Evolutionary conservation across 92 coral and sea anemone genomes (phyloP).

Genomic region (Anthopleura xanthogrammica): DNA sequence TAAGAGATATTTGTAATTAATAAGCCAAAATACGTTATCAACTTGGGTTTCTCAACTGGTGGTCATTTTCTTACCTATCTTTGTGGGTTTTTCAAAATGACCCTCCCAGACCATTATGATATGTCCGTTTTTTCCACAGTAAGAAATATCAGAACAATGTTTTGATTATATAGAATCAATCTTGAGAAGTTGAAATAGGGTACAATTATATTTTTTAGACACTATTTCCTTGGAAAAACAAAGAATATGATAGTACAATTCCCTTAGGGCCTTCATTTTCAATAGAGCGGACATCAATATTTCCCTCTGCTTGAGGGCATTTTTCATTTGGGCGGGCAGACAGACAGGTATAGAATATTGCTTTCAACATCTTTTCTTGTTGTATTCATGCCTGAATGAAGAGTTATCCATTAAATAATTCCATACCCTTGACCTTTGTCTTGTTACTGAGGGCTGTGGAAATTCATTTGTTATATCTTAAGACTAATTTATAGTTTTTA

Average conservation of each 20-base stretch:
- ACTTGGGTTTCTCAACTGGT: no score
- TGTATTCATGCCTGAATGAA: background rate
- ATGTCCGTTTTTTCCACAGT: no score
- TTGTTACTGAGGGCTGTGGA: background rate
- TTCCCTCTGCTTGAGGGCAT: background rate
- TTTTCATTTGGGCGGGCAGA: background rate
- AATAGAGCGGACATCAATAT: background rate
- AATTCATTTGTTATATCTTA: no score
- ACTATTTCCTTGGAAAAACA: background rate
- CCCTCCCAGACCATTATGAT: no score
- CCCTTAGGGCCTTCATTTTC: background rate
- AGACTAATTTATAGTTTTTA: no score
- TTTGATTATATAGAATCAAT: background rate
- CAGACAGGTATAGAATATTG: background rate
- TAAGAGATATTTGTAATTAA: conserved; percentile 33
- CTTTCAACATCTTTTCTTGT: background rate
- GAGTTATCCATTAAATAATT: background rate
- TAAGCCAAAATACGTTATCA: no score
- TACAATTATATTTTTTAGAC: background rate
- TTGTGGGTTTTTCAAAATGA: no score
- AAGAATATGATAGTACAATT: background rate
- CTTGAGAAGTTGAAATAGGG: background rate
- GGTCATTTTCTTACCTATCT: no score
- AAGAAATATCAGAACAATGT: no score
- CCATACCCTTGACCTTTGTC: background rate